These are phyloP conservation scores for Drosophila ustulata DNA, from an alignment of 2,888 invertebrate species.

Conservation along the genomic window DNA sequence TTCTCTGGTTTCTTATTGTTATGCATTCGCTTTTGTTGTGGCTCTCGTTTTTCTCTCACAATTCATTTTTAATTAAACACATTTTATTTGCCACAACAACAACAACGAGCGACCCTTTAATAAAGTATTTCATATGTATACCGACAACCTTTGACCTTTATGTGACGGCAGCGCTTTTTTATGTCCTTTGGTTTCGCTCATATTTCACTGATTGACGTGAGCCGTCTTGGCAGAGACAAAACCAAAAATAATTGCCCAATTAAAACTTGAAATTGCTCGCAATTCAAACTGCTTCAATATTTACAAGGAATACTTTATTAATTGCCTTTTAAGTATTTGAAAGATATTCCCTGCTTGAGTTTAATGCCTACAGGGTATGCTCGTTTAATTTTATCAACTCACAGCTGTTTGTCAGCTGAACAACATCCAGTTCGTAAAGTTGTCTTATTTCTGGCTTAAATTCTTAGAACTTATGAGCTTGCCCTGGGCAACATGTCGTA, in stretches of 20 bases:
- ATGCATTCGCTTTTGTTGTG: conserved; percentile 24
- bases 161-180: neutral
- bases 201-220: conserved; percentile 49
- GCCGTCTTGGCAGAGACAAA: conserved; percentile 12
- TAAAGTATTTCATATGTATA: conserved; percentile 4
- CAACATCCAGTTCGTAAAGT: neutral
- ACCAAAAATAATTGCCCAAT: conserved; percentile 36
- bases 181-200: conserved; percentile 1
- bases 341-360: neutral
- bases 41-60: conserved; percentile 10
- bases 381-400: neutral
- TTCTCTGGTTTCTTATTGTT: conserved; percentile 11
- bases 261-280: conserved; percentile 27
- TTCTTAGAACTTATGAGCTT: conserved; percentile 3
- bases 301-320: neutral
- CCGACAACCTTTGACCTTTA: conserved; percentile 40
- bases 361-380: neutral
- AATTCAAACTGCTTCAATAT: conserved; percentile 1
- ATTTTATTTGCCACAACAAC: conserved; percentile 31
- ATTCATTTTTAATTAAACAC: conserved; percentile 32
- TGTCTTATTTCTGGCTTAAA: conserved; percentile 3
- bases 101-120: neutral
- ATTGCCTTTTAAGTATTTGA: neutral
- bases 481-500: conserved; percentile 37
- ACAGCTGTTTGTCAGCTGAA: neutral